Evolutionary conservation across 2,797 vertebrate genomes (phyloP), one percentile per base, ranked within the genome.

Genomic region (Trichosurus vulpecula): DNA sequence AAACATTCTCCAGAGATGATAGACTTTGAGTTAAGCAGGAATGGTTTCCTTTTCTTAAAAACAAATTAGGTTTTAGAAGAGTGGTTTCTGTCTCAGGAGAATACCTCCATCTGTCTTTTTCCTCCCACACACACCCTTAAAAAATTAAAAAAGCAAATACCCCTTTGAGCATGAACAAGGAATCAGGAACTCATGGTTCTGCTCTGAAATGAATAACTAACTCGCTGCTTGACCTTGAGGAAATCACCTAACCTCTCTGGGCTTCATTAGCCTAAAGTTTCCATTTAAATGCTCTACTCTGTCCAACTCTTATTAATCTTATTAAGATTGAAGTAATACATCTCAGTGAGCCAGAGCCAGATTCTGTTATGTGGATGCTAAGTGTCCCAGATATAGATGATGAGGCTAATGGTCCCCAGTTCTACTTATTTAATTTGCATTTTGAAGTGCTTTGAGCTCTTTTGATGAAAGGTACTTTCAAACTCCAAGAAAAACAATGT

Each of bases 381-480:
- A n/a, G 0, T 52, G 74, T 92, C 30, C 52, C 10, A n/a, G 51
- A 13, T 92, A 13, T 52, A 27, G 41, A 56, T 96, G 74, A 47
- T 90, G 91, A 87, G 9, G 52, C 54, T 56, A 90, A n/a, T 81
- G 41, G 74, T 89, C 29, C 58, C 81, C 95, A 55, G 25, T 87
- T 93, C 92, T 95, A 81, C 55, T 95, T 95, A n/a, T 93, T 95
- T n/a, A 91, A 92, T 87, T 87, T 87, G 74, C 94, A 19, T 89
- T 41, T 58, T 91, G n/a, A 29, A 31, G 52, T 41, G 47, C 89
- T 52, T 93, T 93, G 66, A 30, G 2, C 58, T 81, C 66, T 30
- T 91, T 29, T 52, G 12, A 41, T 91, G 13, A 8, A 90, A n/a
- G 54, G 55, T 90, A 14, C 52, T 61, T 10, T 35, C 92, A n/a